phyloP scores from a whole-genome alignment of 2,113 vertebrate species.

The Microtus ochrogaster region DNA sequence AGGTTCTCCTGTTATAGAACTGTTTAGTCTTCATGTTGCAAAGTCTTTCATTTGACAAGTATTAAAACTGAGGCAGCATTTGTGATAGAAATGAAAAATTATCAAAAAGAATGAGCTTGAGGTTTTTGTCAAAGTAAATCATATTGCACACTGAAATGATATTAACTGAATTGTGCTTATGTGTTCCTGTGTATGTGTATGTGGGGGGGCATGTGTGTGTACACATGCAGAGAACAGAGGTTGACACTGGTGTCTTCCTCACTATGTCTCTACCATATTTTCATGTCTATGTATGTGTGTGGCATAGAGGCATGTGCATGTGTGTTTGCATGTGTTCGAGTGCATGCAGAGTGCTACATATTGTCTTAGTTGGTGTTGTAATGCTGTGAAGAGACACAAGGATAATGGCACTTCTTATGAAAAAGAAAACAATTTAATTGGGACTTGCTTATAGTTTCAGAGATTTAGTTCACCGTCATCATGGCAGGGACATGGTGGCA shows the following conservation, averaged over 20 bases:
- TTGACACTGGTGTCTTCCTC: background rate
- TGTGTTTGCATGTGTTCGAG: background rate
- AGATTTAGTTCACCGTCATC: background rate
- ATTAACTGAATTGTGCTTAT: background rate
- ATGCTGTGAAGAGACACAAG: background rate
- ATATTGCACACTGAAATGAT: background rate
- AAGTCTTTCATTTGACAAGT: background rate
- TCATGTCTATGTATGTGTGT: background rate
- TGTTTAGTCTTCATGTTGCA: background rate
- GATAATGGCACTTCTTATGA: background rate
- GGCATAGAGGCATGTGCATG: background rate
- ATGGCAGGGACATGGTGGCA: background rate
- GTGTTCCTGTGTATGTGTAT: background rate
- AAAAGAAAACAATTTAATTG: too few species aligned
- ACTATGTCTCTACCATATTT: background rate
- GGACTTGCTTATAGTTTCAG: background rate
- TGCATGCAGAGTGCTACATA: background rate
- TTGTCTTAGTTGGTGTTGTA: background rate
- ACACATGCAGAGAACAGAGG: background rate
- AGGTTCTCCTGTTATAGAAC: background rate
- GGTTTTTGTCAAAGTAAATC: background rate
- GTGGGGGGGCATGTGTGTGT: fast-evolving
- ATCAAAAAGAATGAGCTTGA: background rate
- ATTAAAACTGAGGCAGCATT: background rate
- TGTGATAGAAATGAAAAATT: background rate